Percentiles rank a stretch among this genome's conserved stretches.
Evolutionary conservation across 2,797 vertebrate genomes (phyloP).

Genomic region (Mastacembelus armatus): DNA sequence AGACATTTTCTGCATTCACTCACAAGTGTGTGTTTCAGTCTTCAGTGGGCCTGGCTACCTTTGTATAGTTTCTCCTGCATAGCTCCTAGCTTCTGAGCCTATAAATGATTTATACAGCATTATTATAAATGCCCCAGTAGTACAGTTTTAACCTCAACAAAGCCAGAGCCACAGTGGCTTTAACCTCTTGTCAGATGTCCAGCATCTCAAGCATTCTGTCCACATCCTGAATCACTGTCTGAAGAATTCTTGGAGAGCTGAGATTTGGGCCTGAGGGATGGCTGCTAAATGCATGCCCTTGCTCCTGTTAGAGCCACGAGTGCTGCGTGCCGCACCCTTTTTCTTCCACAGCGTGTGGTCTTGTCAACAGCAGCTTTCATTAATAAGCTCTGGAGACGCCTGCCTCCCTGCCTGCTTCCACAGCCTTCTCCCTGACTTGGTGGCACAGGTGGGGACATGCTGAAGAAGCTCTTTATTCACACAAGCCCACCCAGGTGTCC

Average conservation of each 20-base stretch:
- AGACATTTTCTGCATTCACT: constrained; percentile 75
- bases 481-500: constrained; percentile 78
- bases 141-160: constrained; percentile 23
- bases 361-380: constrained; percentile 68
- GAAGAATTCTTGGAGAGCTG: constrained; percentile 49
- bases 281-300: background rate
- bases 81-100: constrained; percentile 27
- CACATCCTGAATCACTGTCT: no score
- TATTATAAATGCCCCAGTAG: constrained; percentile 47
- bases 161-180: constrained; percentile 2
- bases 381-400: constrained; percentile 67
- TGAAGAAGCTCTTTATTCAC: constrained; percentile 57
- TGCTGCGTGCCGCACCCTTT: constrained; percentile 18
- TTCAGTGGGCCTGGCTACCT: constrained; percentile 31
- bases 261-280: constrained; percentile 18
- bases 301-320: constrained; percentile 16
- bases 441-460: constrained; percentile 78
- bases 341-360: constrained; percentile 64
- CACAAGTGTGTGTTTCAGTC: constrained; percentile 54
- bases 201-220: constrained; percentile 8
- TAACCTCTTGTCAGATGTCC: constrained; percentile 25
- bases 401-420: constrained; percentile 26
- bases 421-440: constrained; percentile 43
- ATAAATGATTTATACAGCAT: constrained; percentile 56
- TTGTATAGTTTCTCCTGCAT: no score